phyloP scores from a whole-genome alignment of 2,888 invertebrate species.

The Hyalella azteca region DNA sequence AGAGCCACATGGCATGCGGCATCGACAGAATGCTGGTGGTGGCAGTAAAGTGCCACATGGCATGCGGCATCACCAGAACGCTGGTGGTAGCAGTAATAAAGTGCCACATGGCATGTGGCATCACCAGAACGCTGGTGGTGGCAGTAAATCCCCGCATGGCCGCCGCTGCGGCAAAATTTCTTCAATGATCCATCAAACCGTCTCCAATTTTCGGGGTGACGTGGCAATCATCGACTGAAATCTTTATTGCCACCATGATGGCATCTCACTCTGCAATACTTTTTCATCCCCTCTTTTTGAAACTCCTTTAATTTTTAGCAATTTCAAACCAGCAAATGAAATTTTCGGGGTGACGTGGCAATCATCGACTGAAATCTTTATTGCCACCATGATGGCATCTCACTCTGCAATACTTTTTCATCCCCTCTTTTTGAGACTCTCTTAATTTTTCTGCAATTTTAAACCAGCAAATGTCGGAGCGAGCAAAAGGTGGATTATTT shows the following conservation, averaged over 20 bases:
- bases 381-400: conserved; percentile 27
- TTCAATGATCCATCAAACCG: conserved; percentile 21
- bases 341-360: neutral
- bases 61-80: too few relatives aligned
- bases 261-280: conserved; percentile 21
- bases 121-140: too few relatives aligned
- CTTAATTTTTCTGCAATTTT: too few relatives aligned
- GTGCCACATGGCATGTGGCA: too few relatives aligned
- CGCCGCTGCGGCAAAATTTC: too few relatives aligned
- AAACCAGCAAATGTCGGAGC: too few relatives aligned
- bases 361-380: conserved; percentile 32
- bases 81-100: too few relatives aligned
- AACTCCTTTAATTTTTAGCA: neutral
- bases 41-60: too few relatives aligned
- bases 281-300: neutral
- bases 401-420: conserved; percentile 1
- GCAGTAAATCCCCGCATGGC: too few relatives aligned
- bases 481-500: too few relatives aligned
- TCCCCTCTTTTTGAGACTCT: neutral
- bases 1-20: too few relatives aligned
- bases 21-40: too few relatives aligned
- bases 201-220: conserved; percentile 27
- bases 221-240: conserved; percentile 23
- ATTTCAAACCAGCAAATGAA: neutral
- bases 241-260: conserved; percentile 27